Conservation (phyloP, 64 coral and sea anemone genomes). For the Montipora cactus region DNA sequence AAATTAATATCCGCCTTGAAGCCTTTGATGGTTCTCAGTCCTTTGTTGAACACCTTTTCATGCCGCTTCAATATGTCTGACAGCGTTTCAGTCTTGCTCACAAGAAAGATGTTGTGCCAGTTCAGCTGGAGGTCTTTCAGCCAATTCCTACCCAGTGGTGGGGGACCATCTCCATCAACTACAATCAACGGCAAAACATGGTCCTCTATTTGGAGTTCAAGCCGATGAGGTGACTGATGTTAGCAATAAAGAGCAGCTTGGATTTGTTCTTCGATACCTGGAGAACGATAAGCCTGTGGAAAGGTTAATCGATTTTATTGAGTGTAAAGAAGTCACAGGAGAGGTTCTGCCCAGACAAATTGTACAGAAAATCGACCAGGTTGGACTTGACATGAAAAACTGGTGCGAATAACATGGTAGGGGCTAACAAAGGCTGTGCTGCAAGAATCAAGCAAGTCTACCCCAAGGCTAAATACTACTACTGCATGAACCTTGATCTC, state of each 20-base stretch:
- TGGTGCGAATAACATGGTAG: no score
- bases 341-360: not conserved
- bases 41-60: no score
- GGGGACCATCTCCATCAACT: no score
- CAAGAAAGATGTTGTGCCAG: no score
- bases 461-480: slow-evolving; percentile 62
- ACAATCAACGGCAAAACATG: no score
- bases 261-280: slow-evolving; percentile 39
- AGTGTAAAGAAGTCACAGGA: slow-evolving; percentile 17
- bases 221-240: slow-evolving; percentile 48
- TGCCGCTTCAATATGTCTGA: no score
- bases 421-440: slow-evolving; percentile 61
- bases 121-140: no score
- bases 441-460: slow-evolving; percentile 53
- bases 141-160: no score
- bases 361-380: no score
- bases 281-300: slow-evolving; percentile 37
- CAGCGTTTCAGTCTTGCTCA: no score
- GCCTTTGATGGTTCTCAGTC: no score
- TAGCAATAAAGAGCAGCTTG: slow-evolving; percentile 45
- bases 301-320: slow-evolving; percentile 48
- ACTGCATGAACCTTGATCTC: slow-evolving; percentile 70
- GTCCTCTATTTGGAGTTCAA: not conserved
- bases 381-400: no score
- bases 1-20: not conserved